Evolutionary conservation across 1,140 invertebrate genomes (phyloP).

Genomic region (Platyscapa corneri): DNA sequence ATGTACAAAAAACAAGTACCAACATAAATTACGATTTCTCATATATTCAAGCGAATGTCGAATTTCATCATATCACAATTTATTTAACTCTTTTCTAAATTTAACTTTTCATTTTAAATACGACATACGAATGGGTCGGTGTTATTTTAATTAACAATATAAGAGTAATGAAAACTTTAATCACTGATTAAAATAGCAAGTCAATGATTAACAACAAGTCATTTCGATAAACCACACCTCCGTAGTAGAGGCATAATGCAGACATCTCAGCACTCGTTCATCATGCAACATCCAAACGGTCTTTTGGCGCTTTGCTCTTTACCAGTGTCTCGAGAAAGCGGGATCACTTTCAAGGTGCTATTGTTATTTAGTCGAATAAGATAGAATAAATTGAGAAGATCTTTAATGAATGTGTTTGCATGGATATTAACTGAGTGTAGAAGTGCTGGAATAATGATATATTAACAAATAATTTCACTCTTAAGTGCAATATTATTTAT

Average conservation of each 20-base stretch:
- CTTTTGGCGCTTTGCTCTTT: conserved; percentile 48
- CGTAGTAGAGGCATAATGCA: conserved; percentile 57
- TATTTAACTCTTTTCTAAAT: no score
- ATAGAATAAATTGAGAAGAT: conserved; percentile 43
- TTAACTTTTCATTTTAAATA: no score
- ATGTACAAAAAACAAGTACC: conserved; percentile 4
- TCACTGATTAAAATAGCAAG: background rate
- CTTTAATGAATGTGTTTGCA: conserved; percentile 45
- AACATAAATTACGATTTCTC: background rate
- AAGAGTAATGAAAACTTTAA: background rate
- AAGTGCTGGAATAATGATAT: conserved; percentile 48
- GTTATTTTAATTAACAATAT: background rate
- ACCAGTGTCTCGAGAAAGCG: conserved; percentile 47
- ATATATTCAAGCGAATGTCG: background rate
- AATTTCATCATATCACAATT: background rate
- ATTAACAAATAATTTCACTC: conserved; percentile 45
- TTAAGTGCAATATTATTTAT: conserved; percentile 41
- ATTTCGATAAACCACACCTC: conserved; percentile 47
- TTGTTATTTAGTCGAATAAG: conserved; percentile 40
- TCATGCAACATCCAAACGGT: conserved; percentile 59
- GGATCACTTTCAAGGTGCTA: conserved; percentile 45
- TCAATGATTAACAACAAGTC: conserved; percentile 27
- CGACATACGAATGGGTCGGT: no score
- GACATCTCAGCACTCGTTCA: conserved; percentile 59
- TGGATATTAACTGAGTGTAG: conserved; percentile 43